Evolutionary conservation across 2,888 invertebrate genomes (phyloP).

Genomic region (Sarcophaga carnaria): DNA sequence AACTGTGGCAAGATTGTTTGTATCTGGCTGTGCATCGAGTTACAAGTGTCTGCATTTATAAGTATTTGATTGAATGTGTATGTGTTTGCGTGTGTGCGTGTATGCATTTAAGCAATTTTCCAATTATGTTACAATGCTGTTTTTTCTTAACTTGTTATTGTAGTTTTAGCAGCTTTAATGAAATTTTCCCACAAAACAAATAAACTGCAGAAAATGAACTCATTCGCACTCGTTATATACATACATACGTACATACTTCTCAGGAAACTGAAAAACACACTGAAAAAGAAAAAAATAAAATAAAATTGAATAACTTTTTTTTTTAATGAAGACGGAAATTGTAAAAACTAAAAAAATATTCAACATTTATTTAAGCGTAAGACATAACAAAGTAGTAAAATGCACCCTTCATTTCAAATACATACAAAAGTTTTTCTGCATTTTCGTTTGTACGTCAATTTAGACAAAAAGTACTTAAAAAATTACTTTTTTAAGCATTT

Average conservation of each 20-base stretch:
- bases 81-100: constrained; percentile 7
- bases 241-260: not conserved
- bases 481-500: too few relatives aligned
- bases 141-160: constrained; percentile 44
- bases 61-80: constrained; percentile 1
- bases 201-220: constrained; percentile 43
- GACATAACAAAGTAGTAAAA: not conserved
- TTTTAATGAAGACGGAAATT: constrained; percentile 2
- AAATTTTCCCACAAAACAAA: constrained; percentile 68
- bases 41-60: not conserved
- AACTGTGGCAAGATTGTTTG: too few relatives aligned
- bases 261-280: not conserved
- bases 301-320: constrained; percentile 37
- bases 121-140: constrained; percentile 64
- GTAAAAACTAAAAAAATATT: not conserved
- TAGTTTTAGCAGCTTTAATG: constrained; percentile 51
- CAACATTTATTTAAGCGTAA: not conserved
- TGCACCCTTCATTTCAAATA: too few relatives aligned
- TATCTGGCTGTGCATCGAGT: not conserved
- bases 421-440: too few relatives aligned
- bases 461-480: too few relatives aligned
- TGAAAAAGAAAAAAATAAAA: constrained; percentile 15
- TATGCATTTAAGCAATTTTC: constrained; percentile 63
- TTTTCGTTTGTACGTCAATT: too few relatives aligned
- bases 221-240: not conserved